phyloP scores from a whole-genome alignment of 2,888 invertebrate species.

The Rapana venosa region DNA sequence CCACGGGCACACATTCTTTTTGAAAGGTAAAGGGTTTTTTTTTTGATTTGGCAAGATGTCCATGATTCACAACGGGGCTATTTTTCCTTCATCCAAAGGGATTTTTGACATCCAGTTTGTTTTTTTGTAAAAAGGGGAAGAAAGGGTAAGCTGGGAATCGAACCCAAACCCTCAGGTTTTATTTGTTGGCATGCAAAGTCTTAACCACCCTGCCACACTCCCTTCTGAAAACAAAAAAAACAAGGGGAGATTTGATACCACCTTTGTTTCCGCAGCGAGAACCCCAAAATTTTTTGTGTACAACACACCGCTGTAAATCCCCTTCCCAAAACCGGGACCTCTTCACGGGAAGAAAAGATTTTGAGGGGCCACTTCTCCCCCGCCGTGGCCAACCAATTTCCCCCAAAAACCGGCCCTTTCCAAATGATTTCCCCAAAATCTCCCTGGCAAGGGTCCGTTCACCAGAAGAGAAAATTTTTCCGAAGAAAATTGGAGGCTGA shows the following conservation, averaged over 20 bases:
- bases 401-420: conserved; percentile 97
- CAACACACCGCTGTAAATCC: conserved; percentile 98
- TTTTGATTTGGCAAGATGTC: too few species aligned
- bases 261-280: conserved; percentile 99
- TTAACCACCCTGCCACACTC: too few species aligned
- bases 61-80: too few species aligned
- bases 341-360: conserved; percentile 95
- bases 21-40: too few species aligned
- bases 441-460: conserved; percentile 96
- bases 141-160: too few species aligned
- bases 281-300: conserved; percentile 98
- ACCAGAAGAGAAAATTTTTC: conserved; percentile 94
- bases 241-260: conserved; percentile 79
- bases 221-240: too few species aligned
- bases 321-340: conserved; percentile 98
- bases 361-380: conserved; percentile 99
- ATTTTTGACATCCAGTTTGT: too few species aligned
- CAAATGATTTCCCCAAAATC: conserved; percentile 95
- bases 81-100: too few species aligned
- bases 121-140: too few species aligned
- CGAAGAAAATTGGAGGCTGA: not conserved
- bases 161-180: too few species aligned
- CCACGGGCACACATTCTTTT: too few species aligned
- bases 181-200: too few species aligned
- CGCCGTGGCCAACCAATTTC: conserved; percentile 95